These are phyloP conservation scores for Epiblema foenella DNA, from an alignment of 2,888 invertebrate genomes.

Conservation along the genomic window DNA sequence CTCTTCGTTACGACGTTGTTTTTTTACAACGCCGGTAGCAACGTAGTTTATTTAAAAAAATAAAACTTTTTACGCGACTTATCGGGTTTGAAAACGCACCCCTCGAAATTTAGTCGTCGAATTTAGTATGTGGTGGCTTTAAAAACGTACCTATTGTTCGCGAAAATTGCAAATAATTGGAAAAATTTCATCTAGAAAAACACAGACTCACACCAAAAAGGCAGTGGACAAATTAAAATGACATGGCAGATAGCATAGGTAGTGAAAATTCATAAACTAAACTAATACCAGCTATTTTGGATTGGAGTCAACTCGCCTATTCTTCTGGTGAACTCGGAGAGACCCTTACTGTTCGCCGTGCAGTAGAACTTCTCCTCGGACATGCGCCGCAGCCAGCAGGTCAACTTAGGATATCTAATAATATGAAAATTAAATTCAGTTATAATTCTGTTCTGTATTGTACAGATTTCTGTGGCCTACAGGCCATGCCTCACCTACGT, in stretches of 20 bases:
- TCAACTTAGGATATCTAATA: slow-evolving; percentile 61
- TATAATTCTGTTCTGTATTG: no score
- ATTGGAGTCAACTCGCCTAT: slow-evolving; percentile 60
- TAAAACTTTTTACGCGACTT: no score
- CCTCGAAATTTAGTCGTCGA: no score
- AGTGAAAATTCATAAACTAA: neutral
- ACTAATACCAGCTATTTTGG: neutral
- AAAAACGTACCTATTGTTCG: no score
- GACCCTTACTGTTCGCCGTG: slow-evolving; percentile 69
- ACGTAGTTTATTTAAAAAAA: no score
- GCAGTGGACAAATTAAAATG: neutral
- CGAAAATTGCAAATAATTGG: no score
- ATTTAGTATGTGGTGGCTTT: no score
- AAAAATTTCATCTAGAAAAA: neutral
- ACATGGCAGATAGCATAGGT: neutral
- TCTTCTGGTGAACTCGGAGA: slow-evolving; percentile 67
- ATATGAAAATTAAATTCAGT: neutral
- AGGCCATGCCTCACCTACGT: no score
- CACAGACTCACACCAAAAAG: neutral
- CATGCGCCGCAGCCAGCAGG: slow-evolving; percentile 63
- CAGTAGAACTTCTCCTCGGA: slow-evolving; percentile 64
- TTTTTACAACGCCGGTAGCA: no score
- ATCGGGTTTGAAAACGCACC: no score
- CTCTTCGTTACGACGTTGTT: no score
- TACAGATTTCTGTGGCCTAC: no score